These are phyloP conservation scores for Plecotus auritus DNA, from an alignment of 2,113 vertebrate genomes.

Conservation along the genomic window DNA sequence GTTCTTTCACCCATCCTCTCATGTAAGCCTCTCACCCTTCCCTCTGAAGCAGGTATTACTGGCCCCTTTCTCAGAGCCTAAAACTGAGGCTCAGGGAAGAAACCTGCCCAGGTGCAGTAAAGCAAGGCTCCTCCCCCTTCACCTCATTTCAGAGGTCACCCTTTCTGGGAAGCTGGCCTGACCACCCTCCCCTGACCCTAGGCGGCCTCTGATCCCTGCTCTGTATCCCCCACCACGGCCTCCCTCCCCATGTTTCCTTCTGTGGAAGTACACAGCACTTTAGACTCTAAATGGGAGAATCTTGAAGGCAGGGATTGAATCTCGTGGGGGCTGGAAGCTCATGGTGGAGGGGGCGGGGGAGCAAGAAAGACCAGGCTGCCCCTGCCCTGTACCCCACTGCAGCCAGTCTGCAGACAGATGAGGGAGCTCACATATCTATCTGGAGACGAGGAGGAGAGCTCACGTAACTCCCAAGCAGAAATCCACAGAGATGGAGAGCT, in stretches of 20 bases:
- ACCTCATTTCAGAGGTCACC: neutral
- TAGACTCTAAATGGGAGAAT: neutral
- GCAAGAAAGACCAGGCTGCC: neutral
- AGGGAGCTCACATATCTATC: neutral
- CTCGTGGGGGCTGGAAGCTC: neutral
- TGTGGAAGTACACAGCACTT: neutral
- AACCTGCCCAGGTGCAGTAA: neutral
- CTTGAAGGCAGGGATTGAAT: neutral
- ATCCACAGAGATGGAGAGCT: neutral
- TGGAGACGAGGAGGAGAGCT: neutral
- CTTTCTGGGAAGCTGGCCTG: neutral
- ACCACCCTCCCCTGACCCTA: neutral
- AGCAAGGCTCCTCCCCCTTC: neutral
- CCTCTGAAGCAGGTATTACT: neutral
- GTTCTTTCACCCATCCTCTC: no score
- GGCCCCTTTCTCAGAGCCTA: neutral
- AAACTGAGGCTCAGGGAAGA: neutral
- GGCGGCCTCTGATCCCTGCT: neutral
- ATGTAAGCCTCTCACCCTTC: neutral
- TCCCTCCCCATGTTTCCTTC: neutral
- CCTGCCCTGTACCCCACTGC: neutral
- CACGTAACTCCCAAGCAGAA: neutral
- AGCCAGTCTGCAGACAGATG: neutral
- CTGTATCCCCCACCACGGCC: neutral
- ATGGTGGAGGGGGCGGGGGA: neutral